Conservation (phyloP, 2,888 invertebrate genomes). For the Onthophagus sagittarius region DNA sequence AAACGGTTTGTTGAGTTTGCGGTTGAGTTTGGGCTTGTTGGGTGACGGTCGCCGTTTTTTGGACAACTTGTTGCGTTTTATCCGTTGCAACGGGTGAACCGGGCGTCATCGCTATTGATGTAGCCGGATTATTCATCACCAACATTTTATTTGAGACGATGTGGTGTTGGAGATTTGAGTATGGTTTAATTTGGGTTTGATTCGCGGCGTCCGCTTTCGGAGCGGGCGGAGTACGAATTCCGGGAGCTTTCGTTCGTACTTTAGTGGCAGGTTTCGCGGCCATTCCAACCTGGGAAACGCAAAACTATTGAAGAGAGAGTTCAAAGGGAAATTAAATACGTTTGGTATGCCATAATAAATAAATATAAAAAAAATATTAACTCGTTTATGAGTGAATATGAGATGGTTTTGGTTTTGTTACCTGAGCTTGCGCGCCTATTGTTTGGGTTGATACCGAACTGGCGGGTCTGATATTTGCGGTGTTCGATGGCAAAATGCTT, state of each 20-base stretch:
- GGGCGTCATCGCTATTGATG: slow-evolving; percentile 55
- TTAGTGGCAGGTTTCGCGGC: slow-evolving; percentile 57
- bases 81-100: slow-evolving; percentile 56
- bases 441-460: slow-evolving; percentile 86
- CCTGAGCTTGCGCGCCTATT: slow-evolving; percentile 55
- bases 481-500: slow-evolving; percentile 51
- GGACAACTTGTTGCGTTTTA: slow-evolving; percentile 53
- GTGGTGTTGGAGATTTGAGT: slow-evolving; percentile 50
- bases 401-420: slow-evolving; percentile 30
- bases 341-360: neutral
- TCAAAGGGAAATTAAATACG: neutral
- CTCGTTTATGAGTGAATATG: neutral
- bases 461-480: slow-evolving; percentile 65
- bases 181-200: slow-evolving; percentile 61
- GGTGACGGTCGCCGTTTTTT: slow-evolving; percentile 50
- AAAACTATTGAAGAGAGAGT: neutral
- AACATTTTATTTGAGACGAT: slow-evolving; percentile 55
- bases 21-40: slow-evolving; percentile 49
- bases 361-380: neutral
- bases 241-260: slow-evolving; percentile 66
- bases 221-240: slow-evolving; percentile 65
- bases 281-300: slow-evolving; percentile 35
- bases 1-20: slow-evolving; percentile 49
- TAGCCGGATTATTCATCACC: slow-evolving; percentile 55
- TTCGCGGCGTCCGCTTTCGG: slow-evolving; percentile 73